These are phyloP conservation scores for Athene cunicularia DNA, from an alignment of 2,113 vertebrate genomes.

Conservation along the genomic window DNA sequence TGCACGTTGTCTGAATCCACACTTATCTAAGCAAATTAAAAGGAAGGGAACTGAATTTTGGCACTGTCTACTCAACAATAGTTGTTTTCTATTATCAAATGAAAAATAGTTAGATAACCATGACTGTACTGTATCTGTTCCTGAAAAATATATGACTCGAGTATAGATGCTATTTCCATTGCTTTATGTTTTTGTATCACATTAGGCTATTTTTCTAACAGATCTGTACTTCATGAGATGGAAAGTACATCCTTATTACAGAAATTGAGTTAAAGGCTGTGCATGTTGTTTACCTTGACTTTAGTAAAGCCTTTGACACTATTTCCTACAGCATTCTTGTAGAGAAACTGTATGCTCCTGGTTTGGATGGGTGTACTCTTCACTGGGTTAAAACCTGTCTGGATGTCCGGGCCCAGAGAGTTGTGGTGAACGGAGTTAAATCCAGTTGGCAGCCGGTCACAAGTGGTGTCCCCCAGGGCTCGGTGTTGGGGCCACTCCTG, in stretches of 20 bases:
- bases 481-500: background rate
- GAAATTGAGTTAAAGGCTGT: background rate
- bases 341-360: background rate
- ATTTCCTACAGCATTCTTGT: background rate
- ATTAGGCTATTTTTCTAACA: background rate
- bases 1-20: background rate
- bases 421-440: background rate
- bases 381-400: background rate
- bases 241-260: background rate
- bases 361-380: background rate
- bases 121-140: background rate
- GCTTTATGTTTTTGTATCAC: background rate
- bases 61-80: background rate
- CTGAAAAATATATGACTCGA: background rate
- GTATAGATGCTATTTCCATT: background rate
- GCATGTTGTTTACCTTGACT: background rate
- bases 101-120: background rate
- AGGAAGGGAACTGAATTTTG: background rate
- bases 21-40: background rate
- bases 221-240: background rate
- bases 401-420: background rate
- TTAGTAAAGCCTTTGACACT: background rate
- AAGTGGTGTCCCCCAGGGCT: background rate
- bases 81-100: background rate
- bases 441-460: rapidly evolving